phyloP scores from a whole-genome alignment of 2,888 invertebrate species.

The Drosophila mettleri region DNA sequence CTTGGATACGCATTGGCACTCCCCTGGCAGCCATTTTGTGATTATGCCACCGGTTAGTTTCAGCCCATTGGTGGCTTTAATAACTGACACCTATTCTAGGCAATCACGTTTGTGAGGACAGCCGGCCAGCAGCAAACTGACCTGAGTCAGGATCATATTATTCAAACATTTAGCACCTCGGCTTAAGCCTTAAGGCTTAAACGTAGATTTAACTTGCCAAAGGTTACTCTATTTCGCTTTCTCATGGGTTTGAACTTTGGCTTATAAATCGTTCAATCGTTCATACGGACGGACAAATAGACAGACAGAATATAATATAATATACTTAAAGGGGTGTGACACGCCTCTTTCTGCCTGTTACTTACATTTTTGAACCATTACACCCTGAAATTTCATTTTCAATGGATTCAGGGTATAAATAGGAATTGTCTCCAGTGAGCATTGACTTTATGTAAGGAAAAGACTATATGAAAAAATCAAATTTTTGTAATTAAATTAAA shows the following conservation, averaged over 20 bases:
- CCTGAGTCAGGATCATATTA: constrained; percentile 1
- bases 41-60: constrained; percentile 34
- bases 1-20: constrained; percentile 20
- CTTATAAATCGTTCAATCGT: too few relatives aligned
- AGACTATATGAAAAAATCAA: too few relatives aligned
- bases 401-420: too few relatives aligned
- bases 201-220: neutral
- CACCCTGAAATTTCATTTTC: too few relatives aligned
- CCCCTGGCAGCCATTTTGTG: constrained; percentile 36
- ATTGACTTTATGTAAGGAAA: too few relatives aligned
- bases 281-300: too few relatives aligned
- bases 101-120: constrained; percentile 43
- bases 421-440: too few relatives aligned
- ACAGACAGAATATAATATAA: too few relatives aligned
- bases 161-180: constrained; percentile 8
- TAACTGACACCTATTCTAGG: constrained; percentile 60
- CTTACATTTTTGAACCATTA: too few relatives aligned
- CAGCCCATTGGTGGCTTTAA: constrained; percentile 35
- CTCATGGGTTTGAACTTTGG: constrained; percentile 6
- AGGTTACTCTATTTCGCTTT: neutral
- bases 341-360: too few relatives aligned
- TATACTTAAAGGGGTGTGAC: too few relatives aligned
- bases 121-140: constrained; percentile 1
- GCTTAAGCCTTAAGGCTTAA: neutral
- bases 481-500: too few relatives aligned